Conservation (phyloP, 2,888 invertebrate genomes). For the Protonemura montana region DNA sequence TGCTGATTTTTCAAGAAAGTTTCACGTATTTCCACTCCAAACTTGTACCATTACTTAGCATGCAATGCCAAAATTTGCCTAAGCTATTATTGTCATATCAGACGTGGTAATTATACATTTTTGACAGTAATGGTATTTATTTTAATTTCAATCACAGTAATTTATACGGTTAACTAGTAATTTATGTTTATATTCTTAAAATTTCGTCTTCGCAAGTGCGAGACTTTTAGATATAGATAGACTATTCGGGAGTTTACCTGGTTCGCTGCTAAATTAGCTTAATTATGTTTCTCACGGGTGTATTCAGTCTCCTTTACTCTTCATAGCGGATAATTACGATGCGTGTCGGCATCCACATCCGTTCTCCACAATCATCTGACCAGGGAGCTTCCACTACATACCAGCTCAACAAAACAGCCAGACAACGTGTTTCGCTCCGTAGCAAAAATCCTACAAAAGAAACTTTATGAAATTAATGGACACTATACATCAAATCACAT, state of each 20-base stretch:
- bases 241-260: neutral
- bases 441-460: slow-evolving; percentile 2
- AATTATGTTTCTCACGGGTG: slow-evolving; percentile 34
- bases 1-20: neutral
- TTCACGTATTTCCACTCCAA: neutral
- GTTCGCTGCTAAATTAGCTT: neutral
- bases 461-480: neutral
- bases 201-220: neutral
- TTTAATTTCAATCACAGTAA: neutral
- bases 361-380: slow-evolving; percentile 13
- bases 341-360: slow-evolving; percentile 29
- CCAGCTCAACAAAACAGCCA: neutral
- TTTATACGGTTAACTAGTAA: neutral
- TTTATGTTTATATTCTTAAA: neutral
- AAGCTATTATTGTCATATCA: neutral
- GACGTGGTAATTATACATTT: neutral
- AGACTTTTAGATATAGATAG: neutral
- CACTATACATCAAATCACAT: neutral
- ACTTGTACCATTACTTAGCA: neutral
- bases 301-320: slow-evolving; percentile 29
- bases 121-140: neutral
- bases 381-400: neutral
- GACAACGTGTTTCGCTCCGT: neutral
- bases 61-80: neutral
- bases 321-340: slow-evolving; percentile 19